A percentile compares a stretch with the other conserved stretches of the same genome.
Conservation (phyloP, 2,888 invertebrate genomes). For the Drosophila anomalata region DNA sequence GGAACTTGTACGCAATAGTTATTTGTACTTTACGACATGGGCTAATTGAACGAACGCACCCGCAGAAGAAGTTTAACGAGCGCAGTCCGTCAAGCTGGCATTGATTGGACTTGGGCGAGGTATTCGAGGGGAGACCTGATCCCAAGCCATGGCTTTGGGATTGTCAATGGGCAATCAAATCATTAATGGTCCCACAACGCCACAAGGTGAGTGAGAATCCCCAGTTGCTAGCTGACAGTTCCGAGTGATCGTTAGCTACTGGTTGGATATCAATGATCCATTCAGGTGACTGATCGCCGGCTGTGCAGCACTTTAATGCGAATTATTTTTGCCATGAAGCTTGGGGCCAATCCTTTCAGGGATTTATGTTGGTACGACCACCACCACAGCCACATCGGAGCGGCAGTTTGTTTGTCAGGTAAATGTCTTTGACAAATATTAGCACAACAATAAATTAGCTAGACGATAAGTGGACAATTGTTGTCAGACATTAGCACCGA, state of each 20-base stretch:
- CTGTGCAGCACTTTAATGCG: slow-evolving; percentile 2
- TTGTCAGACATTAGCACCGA: slow-evolving; percentile 32
- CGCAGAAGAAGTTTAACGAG: slow-evolving; percentile 67
- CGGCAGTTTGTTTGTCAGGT: slow-evolving; percentile 35
- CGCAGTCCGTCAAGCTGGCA: slow-evolving; percentile 41
- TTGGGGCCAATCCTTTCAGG: slow-evolving; percentile 28
- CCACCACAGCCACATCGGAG: slow-evolving; percentile 2
- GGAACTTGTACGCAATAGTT: slow-evolving; percentile 70
- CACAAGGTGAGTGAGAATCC: slow-evolving; percentile 40
- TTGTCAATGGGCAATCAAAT: slow-evolving; percentile 44
- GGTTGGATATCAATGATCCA: slow-evolving; percentile 33
- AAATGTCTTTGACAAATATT: slow-evolving; percentile 34
- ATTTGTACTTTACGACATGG: slow-evolving; percentile 76
- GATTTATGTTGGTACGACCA: slow-evolving; percentile 29
- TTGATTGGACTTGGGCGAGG: slow-evolving; percentile 55
- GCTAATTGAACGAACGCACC: slow-evolving; percentile 65
- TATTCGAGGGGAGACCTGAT: neutral
- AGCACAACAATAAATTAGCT: slow-evolving; percentile 51
- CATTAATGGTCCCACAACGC: slow-evolving; percentile 33
- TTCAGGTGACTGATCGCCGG: slow-evolving; percentile 19
- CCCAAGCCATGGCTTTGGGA: slow-evolving; percentile 9
- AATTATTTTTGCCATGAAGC: slow-evolving; percentile 8
- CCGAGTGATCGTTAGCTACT: slow-evolving; percentile 13
- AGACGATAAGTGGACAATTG: slow-evolving; percentile 64
- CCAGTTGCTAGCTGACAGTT: slow-evolving; percentile 33